Conservation (phyloP, 2,888 invertebrate species). For the Hedya salicella region DNA sequence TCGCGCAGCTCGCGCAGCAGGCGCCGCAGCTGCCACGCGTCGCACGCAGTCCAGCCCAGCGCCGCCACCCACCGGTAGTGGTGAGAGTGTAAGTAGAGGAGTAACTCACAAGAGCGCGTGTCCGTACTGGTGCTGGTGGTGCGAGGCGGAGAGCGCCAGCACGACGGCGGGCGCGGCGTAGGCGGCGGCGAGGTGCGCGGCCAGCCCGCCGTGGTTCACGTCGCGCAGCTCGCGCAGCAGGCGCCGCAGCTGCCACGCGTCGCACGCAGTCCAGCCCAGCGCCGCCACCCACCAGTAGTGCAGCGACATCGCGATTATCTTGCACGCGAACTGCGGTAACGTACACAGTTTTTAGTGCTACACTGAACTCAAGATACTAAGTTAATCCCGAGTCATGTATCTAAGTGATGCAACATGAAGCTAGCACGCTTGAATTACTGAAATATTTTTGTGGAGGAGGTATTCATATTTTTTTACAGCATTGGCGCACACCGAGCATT, state of each 20-base stretch:
- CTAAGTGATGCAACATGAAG: no score
- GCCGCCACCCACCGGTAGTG: conserved; percentile 97
- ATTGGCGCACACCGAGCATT: no score
- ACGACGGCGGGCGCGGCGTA: conserved; percentile 96
- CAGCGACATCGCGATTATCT: conserved; percentile 94
- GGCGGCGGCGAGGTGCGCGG: conserved; percentile 96
- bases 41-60: conserved; percentile 90
- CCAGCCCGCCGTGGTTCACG: conserved; percentile 97
- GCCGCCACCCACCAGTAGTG: conserved; percentile 97
- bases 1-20: conserved; percentile 69
- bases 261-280: conserved; percentile 96
- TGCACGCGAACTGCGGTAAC: conserved; percentile 89
- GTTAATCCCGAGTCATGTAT: no score
- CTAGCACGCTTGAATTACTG: no score
- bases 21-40: conserved; percentile 95
- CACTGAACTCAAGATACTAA: no score
- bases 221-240: conserved; percentile 98
- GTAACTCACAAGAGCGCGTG: conserved; percentile 90
- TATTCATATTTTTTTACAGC: no score
- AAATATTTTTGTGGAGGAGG: no score
- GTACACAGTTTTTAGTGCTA: neutral
- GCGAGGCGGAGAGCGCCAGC: conserved; percentile 95
- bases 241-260: conserved; percentile 96
- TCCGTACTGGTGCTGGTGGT: conserved; percentile 97
- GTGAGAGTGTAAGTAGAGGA: no score